Evolutionary conservation across 2,113 vertebrate genomes (phyloP).

Genomic region (Sterna hirundo): DNA sequence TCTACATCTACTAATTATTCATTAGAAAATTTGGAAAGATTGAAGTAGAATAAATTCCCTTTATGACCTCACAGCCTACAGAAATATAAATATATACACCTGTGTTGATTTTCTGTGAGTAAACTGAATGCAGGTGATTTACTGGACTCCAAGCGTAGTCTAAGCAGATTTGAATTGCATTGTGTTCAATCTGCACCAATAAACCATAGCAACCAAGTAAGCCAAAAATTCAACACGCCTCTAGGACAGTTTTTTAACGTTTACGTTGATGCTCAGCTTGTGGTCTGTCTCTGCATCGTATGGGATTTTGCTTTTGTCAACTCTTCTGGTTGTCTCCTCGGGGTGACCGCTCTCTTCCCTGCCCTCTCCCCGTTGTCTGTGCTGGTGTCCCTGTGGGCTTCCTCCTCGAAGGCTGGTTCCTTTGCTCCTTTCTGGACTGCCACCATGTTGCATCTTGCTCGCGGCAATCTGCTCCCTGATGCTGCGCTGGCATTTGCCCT

Average conservation of each 20-base stretch:
- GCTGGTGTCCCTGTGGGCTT: neutral
- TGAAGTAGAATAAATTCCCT: neutral
- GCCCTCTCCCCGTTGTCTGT: neutral
- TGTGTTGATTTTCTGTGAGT: neutral
- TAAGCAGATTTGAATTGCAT: neutral
- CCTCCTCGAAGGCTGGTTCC: neutral
- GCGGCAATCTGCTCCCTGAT: neutral
- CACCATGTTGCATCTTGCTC: neutral
- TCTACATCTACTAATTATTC: conserved; percentile 48
- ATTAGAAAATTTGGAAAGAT: conserved; percentile 32
- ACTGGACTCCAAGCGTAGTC: neutral
- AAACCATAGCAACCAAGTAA: neutral
- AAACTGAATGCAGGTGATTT: neutral
- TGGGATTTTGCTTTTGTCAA: neutral
- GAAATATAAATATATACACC: neutral
- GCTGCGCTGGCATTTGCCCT: neutral
- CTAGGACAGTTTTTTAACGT: neutral
- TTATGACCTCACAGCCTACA: neutral
- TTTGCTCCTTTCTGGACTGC: neutral
- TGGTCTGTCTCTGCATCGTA: neutral
- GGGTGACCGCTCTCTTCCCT: neutral
- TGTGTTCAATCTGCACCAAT: neutral
- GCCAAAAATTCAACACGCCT: neutral
- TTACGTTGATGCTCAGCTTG: neutral
- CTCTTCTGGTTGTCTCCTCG: neutral